Evolutionary conservation across 2,888 invertebrate species (phyloP).

Genomic region (Phengaris arion): DNA sequence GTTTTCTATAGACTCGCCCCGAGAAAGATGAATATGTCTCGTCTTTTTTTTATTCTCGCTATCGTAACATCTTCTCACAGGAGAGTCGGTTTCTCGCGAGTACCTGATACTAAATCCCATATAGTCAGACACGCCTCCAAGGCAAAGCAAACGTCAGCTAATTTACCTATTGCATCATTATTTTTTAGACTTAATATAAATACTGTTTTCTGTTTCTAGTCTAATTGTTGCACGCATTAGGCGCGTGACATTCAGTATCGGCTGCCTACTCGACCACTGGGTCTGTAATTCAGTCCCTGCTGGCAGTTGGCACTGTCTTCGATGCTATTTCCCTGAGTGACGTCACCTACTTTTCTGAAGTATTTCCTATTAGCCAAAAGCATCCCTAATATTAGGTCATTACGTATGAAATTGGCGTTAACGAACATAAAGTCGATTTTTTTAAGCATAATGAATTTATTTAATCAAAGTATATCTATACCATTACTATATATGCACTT

Average conservation of each 20-base stretch:
- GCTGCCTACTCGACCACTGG: not conserved
- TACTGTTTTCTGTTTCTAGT: not conserved
- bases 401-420: no score
- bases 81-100: not conserved
- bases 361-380: not conserved
- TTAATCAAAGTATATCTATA: no score
- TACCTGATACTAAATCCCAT: not conserved
- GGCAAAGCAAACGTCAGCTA: not conserved
- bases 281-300: not conserved
- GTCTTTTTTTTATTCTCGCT: no score
- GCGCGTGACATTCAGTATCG: not conserved
- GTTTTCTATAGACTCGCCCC: no score
- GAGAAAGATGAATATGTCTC: no score
- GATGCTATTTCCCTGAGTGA: not conserved
- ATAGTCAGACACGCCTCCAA: no score
- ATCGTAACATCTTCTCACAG: no score
- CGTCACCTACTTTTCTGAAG: not conserved
- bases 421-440: no score
- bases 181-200: not conserved
- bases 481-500: no score
- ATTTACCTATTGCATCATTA: slow-evolving; percentile 1
- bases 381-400: not conserved
- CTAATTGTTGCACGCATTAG: not conserved
- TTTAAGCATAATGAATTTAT: no score
- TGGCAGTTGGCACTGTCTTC: not conserved